These are phyloP conservation scores for Stegodyphus mimosarum DNA, from an alignment of 1,140 invertebrate genomes.

Conservation along the genomic window DNA sequence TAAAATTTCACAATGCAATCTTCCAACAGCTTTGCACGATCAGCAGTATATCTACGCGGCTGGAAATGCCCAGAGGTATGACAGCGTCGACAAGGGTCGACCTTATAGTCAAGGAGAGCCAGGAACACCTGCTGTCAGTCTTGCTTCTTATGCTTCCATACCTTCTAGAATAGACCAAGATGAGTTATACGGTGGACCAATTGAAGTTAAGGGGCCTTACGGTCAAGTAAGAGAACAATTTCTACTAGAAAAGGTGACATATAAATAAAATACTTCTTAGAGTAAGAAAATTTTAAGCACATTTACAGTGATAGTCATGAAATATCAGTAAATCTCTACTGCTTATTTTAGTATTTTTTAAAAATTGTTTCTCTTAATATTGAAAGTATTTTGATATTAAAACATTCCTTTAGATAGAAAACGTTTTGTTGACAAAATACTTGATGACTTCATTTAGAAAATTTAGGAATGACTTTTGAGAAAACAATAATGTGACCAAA, in stretches of 20 bases:
- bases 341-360: background rate
- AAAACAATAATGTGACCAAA: no score
- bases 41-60: constrained; percentile 49
- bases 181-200: constrained; percentile 48
- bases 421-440: no score
- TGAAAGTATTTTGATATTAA: background rate
- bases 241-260: background rate
- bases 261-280: background rate
- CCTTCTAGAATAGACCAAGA: constrained; percentile 59
- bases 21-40: background rate
- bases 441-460: no score
- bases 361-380: background rate
- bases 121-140: constrained; percentile 49
- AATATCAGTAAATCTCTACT: background rate
- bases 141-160: constrained; percentile 60
- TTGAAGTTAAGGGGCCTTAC: constrained; percentile 57
- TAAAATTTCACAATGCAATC: background rate
- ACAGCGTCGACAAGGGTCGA: constrained; percentile 35
- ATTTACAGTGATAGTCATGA: background rate
- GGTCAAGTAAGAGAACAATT: constrained; percentile 38
- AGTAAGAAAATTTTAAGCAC: background rate
- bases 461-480: no score
- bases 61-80: constrained; percentile 1
- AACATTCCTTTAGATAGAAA: background rate
- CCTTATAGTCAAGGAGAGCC: constrained; percentile 49